phyloP scores from a whole-genome alignment of 2,113 vertebrate genomes.

The Serinus canaria region DNA sequence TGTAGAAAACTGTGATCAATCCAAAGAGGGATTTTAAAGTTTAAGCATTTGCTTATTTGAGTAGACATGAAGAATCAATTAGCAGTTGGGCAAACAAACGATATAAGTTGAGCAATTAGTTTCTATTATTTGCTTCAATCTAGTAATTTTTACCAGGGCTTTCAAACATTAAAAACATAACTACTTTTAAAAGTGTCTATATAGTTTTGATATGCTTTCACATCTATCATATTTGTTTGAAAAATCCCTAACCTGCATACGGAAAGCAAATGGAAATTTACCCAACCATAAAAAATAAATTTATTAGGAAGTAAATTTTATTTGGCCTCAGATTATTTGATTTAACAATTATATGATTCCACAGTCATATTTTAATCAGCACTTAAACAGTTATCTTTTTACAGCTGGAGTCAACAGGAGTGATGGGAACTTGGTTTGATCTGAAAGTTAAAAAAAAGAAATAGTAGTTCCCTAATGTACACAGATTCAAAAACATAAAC shows the following conservation, averaged over 20 bases:
- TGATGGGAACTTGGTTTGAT: background rate
- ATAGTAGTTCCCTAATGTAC: background rate
- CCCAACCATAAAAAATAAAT: background rate
- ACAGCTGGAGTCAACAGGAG: background rate
- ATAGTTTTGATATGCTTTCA: background rate
- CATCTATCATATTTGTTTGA: background rate
- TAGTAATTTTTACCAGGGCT: background rate
- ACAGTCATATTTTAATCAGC: background rate
- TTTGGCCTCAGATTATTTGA: background rate
- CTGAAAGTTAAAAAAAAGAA: background rate
- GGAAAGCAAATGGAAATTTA: background rate
- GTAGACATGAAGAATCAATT: background rate
- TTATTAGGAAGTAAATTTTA: background rate
- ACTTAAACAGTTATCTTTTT: background rate
- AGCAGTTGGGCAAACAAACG: background rate
- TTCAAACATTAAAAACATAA: background rate
- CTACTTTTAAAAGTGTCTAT: background rate
- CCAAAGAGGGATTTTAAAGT: background rate
- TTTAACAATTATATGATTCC: background rate
- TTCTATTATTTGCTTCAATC: background rate
- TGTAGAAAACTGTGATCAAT: background rate
- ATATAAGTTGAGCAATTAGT: background rate
- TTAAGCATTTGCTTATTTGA: slow-evolving; percentile 1
- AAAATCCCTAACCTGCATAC: background rate
- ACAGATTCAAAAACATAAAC: background rate